Base-by-base conservation (phyloP, 2,797 vertebrate genomes). In the Poecilia wingei region DNA sequence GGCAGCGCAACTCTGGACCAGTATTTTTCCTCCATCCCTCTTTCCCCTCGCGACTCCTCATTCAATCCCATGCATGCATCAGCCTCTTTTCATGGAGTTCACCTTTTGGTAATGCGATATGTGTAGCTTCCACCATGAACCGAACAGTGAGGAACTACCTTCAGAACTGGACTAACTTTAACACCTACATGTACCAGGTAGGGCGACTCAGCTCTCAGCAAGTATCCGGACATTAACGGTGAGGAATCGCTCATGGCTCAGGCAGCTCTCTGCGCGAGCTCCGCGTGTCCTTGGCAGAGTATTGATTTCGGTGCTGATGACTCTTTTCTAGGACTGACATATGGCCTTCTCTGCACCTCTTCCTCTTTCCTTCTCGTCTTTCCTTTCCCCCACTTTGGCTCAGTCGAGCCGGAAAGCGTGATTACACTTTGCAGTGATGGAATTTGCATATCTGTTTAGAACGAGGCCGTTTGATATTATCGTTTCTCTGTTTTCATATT, bases 171-270 rank as follows among this genome's bases (percentile, higher is more conserved):
- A 96, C 92, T 93, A 93, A 95, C 88, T 94, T 96, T 96, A 96
- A 94, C 93, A 96, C 96, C 93, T 96, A 93, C 95, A 96, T 96
- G 96, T 96, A 96, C 91, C 96, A 97, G 96, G 97, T 97, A 96
- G 95, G 96, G 51, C 41, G 1, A 72, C 64, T 87, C 75, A 49
- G 53, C 75, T 78, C 74, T 81, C 7, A 31, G 59, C 20, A 80
- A 47, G 61, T 69, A 71, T 79, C 77, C 82, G 76, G 77, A 84
- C 84, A 36, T 92, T 84, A 45, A 68, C 46, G 55, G 82, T 86
- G 80, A 86, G 82, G 79, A 86, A 86, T 80, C 77, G 81, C 79
- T 72, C 90, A 74, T 82, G 68, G 79, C 81, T 88, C 78, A 74
- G 10, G 78, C 77, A 75, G 75, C 87, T 85, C 78, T 76, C 81